These are phyloP conservation scores for Synodontis membranacea DNA, from an alignment of 2,113 vertebrate genomes.

Conservation along the genomic window DNA sequence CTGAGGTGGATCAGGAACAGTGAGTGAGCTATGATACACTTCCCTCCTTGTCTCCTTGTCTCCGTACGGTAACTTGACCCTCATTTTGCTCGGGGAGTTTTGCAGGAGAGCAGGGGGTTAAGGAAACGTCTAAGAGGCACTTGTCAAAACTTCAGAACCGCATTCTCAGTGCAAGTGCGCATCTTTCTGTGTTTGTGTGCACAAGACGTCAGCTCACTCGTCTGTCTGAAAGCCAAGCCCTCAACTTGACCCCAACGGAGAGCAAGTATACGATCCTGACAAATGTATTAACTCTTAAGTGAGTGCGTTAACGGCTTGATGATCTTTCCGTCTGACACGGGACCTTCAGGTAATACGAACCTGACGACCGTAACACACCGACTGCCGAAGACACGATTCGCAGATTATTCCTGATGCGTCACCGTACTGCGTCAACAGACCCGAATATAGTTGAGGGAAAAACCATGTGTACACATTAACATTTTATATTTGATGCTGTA, in stretches of 20 bases:
- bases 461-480: constrained; percentile 59
- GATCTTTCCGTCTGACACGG: constrained; percentile 7
- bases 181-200: too few species aligned
- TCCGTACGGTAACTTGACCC: constrained; percentile 36
- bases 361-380: constrained; percentile 3
- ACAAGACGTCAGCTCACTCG: neutral
- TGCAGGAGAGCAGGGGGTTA: constrained; percentile 16
- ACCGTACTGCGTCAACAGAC: constrained; percentile 14
- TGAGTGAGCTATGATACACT: constrained; percentile 22
- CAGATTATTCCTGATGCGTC: constrained; percentile 26
- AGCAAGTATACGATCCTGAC: constrained; percentile 56
- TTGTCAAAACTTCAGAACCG: constrained; percentile 40
- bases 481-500: constrained; percentile 48
- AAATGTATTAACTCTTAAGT: constrained; percentile 49
- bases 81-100: constrained; percentile 38
- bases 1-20: constrained; percentile 11
- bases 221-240: constrained; percentile 56
- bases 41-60: neutral
- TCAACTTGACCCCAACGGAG: constrained; percentile 63
- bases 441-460: neutral
- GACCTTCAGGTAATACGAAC: neutral
- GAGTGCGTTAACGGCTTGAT: constrained; percentile 5
- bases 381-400: neutral
- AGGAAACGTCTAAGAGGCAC: constrained; percentile 36
- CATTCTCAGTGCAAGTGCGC: neutral